Evolutionary conservation across 2,113 vertebrate genomes (phyloP).

Genomic region (Phoenicopterus ruber): DNA sequence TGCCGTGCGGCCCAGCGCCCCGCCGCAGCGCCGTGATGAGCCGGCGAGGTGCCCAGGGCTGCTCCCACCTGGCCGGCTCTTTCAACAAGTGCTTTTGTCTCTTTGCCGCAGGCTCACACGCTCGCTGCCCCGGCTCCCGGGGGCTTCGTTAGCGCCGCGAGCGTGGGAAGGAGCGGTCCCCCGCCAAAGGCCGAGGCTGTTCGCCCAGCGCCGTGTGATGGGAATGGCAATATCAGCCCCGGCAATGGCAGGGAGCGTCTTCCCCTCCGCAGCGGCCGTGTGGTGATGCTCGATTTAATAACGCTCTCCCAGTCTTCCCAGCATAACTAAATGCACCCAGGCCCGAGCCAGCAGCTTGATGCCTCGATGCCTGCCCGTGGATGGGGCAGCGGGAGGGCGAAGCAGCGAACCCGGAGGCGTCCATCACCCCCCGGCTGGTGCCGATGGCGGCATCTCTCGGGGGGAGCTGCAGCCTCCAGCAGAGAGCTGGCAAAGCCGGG

Average conservation of each 20-base stretch:
- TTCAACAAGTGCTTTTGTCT: not conserved
- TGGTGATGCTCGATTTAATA: accelerated
- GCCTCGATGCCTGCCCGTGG: accelerated
- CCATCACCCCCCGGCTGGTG: accelerated
- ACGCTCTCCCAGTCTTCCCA: not conserved
- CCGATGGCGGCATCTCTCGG: not conserved
- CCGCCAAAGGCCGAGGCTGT: not conserved
- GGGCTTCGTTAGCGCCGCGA: not conserved
- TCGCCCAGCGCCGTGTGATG: accelerated
- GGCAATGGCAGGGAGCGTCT: accelerated
- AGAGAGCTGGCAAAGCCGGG: not conserved
- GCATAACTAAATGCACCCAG: not conserved
- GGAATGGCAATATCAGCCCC: accelerated
- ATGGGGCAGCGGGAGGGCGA: not conserved
- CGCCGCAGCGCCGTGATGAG: not conserved
- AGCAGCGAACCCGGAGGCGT: not conserved
- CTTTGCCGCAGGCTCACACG: not conserved
- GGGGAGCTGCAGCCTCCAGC: not conserved
- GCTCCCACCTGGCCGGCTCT: not conserved
- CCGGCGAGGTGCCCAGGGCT: not conserved
- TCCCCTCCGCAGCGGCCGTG: accelerated
- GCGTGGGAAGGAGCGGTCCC: accelerated
- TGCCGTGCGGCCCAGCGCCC: accelerated
- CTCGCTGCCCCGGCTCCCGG: not conserved
- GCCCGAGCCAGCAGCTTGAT: not conserved